Evolutionary conservation across 1,140 invertebrate species (phyloP), one percentile per base, ranked within the genome.

Genomic region (Drosophila guanche): DNA sequence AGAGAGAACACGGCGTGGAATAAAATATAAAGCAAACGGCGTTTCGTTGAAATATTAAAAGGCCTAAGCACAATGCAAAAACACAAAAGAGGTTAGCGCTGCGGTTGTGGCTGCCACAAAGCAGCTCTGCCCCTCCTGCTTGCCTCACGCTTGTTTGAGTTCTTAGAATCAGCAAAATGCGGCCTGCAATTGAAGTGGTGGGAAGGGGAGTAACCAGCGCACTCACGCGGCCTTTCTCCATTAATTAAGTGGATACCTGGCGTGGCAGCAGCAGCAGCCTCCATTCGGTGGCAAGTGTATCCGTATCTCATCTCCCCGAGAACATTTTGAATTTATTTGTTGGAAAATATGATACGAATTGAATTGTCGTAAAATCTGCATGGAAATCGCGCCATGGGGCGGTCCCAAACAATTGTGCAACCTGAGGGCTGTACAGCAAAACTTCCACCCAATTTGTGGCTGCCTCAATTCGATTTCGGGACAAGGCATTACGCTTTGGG

Each of bases 61-160:
- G 74, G 83, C 60, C 81, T 81, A 77, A 85, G 81, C 73, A 81
- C 77, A 85, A 85, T 73, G 81, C 62, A 61, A 81, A 75, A 67
- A 81, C 73, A 85, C 81, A 85, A 86, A 37, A 12, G 33, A 37
- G 80, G 54, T 41, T 43, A 52, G 23, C 60, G 52, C 42, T 47
- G 81, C 67, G 72, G 76, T 59, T 63, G 47, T 25, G 61, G 67
- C 23, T 47, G 43, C 46, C 40, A 16, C 47, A 43, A 60, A 16
- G 1, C 22, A 5, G 25, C 12, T 20, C 16, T 20, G 0, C 16
- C 6, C 8, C 29, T 33, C 7, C 8, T 33, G 10, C 33, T 12
- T 37, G 33, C 33, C 33, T 37, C 10, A 12, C 10, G 33, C 33
- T 37, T 37, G 33, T 37, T 37, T 37, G 33, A 37, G 33, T 37